These are phyloP conservation scores for Ranitomeya imitator DNA, from an alignment of 2,113 vertebrate genomes.

Conservation along the genomic window DNA sequence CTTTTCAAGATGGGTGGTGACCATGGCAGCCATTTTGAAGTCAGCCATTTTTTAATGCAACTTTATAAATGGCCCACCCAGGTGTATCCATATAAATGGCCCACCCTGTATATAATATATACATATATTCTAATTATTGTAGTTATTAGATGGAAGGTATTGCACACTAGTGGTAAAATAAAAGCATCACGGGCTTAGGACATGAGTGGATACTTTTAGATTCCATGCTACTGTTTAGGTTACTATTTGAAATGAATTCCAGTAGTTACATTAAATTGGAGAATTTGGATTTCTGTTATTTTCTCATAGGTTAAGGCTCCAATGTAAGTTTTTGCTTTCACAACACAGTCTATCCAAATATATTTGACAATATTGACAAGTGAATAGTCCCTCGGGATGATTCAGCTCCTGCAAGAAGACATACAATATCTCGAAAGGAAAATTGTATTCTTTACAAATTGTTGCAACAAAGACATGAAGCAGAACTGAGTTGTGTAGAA, in stretches of 20 bases:
- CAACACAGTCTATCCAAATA: not conserved
- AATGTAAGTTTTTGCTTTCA: not conserved
- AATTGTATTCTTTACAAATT: not conserved
- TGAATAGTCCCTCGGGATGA: not conserved
- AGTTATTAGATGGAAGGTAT: no score
- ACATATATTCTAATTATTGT: no score
- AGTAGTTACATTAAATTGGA: not conserved
- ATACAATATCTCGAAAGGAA: not conserved
- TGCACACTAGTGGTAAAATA: not conserved
- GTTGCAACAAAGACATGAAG: constrained; percentile 4
- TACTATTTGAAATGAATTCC: not conserved
- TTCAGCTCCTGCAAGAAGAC: not conserved
- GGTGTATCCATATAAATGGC: no score
- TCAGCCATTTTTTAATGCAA: no score
- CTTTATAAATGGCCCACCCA: no score
- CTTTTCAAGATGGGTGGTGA: no score
- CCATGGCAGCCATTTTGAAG: no score
- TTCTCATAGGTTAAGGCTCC: not conserved
- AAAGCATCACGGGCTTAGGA: not conserved
- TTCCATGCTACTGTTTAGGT: not conserved
- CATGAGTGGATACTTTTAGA: no score
- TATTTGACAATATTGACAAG: not conserved
- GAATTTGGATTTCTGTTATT: not conserved
- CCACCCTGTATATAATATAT: no score
- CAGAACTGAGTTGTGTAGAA: not conserved